Evolutionary conservation across 1,140 invertebrate genomes (phyloP), one percentile per base, ranked within the genome.

Genomic region (Leptonema lineaticorne): DNA sequence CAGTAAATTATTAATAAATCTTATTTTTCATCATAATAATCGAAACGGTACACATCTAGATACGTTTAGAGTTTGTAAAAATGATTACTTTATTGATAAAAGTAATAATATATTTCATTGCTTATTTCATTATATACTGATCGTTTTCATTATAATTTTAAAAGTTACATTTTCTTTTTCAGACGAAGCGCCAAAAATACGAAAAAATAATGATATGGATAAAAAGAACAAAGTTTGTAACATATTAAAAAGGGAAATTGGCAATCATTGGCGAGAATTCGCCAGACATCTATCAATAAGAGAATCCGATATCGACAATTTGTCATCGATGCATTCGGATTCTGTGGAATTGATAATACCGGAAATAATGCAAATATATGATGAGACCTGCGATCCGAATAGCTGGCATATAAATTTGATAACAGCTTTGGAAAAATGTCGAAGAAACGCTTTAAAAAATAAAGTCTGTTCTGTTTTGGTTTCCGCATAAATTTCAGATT

Each of bases 131-230:
- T n/a, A n/a, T n/a, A n/a, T n/a, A n/a, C n/a, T n/a, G n/a, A n/a
- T n/a, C n/a, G n/a, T n/a, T n/a, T n/a, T n/a, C n/a, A n/a, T n/a
- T n/a, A n/a, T n/a, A n/a, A n/a, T n/a, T n/a, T n/a, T n/a, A n/a
- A n/a, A n/a, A n/a, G n/a, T n/a, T n/a, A n/a, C n/a, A n/a, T n/a
- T n/a, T n/a, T n/a, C n/a, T n/a, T n/a, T n/a, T n/a, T n/a, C n/a
- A n/a, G n/a, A n/a, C n/a, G n/a, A n/a, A n/a, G n/a, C n/a, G n/a
- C n/a, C n/a, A n/a, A n/a, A n/a, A n/a, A n/a, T n/a, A n/a, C n/a
- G n/a, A n/a, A n/a, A n/a, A n/a, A n/a, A n/a, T 9, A 41, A 41
- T 41, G 37, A 41, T 2, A 60, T 37, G 57, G 57, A 60, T 5
- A 60, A 53, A 14, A 53, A 53, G 9, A 26, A 26, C 9, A 26